Percentiles rank a stretch among this genome's conserved stretches.
Conservation (phyloP, 2,888 invertebrate genomes). For the Nomada flava region DNA sequence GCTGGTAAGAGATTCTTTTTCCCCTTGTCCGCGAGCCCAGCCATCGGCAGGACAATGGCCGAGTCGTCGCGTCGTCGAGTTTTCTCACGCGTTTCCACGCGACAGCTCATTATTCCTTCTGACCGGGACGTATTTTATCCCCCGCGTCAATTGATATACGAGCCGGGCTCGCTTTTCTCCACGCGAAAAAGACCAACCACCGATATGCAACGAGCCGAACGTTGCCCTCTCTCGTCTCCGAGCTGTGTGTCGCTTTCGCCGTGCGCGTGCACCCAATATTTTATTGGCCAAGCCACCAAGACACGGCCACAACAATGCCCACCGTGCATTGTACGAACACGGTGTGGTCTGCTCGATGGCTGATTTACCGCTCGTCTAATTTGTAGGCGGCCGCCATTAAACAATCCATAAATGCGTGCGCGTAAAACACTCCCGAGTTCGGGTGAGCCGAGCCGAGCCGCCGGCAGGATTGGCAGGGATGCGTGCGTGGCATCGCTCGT, state of each 20-base stretch:
- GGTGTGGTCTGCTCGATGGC: conserved; percentile 82
- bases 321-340: conserved; percentile 74
- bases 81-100: conserved; percentile 71
- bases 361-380: conserved; percentile 84
- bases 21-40: conserved; percentile 1
- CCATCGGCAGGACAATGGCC: conserved; percentile 53
- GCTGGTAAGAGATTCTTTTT: conserved; percentile 20
- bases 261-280: conserved; percentile 72
- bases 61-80: conserved; percentile 22
- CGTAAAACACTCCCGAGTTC: conserved; percentile 80
- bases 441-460: conserved; percentile 40
- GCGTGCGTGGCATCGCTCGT: conserved; percentile 11
- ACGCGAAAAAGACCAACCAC: conserved; percentile 42
- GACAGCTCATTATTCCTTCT: conserved; percentile 60
- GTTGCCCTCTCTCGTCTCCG: conserved; percentile 3
- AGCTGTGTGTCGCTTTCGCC: conserved; percentile 36
- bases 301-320: conserved; percentile 63
- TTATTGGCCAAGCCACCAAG: conserved; percentile 66
- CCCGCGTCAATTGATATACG: conserved; percentile 64
- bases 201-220: conserved; percentile 12
- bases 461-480: conserved; percentile 26
- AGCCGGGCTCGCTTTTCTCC: conserved; percentile 47
- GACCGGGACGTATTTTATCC: conserved; percentile 56
- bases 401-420: conserved; percentile 83
- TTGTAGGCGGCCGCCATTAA: conserved; percentile 84